Conservation (phyloP, 1,140 invertebrate genomes). For the Sycophaga agraensis region DNA sequence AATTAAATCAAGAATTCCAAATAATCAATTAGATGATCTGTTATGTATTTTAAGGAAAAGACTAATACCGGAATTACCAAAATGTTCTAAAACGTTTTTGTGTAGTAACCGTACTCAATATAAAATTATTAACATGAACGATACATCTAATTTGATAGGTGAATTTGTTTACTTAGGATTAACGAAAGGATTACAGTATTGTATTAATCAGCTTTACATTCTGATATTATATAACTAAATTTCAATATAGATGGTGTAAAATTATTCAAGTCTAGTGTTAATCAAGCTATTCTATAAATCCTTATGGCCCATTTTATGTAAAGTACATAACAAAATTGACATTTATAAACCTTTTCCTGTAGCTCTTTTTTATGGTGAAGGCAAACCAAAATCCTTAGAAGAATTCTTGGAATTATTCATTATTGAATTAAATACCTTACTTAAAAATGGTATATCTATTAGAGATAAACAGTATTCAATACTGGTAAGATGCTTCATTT, state of each 20-base stretch:
- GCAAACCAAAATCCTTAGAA: conserved; percentile 1
- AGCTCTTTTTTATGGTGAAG: conserved; percentile 3
- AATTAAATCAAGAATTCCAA: background rate
- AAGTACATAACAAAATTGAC: background rate
- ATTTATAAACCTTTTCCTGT: conserved; percentile 21
- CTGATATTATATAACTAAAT: conserved; percentile 4
- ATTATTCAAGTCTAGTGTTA: conserved; percentile 1
- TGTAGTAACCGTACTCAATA: background rate
- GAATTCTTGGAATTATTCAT: conserved; percentile 15
- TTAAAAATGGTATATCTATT: conserved; percentile 12
- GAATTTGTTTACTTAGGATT: conserved; percentile 16
- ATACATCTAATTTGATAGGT: background rate
- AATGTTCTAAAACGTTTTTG: background rate
- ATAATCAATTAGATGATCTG: background rate
- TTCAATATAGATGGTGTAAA: conserved; percentile 17
- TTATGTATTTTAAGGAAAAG: background rate
- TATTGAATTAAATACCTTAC: conserved; percentile 19
- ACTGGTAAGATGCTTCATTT: conserved; percentile 1
- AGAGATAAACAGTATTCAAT: conserved; percentile 2
- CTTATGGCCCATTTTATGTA: conserved; percentile 16
- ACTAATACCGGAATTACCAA: background rate
- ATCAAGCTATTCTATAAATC: no score
- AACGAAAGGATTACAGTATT: conserved; percentile 1
- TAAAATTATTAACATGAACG: background rate
- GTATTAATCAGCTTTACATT: conserved; percentile 12